Evolutionary conservation across 2,113 vertebrate species (phyloP).

Genomic region (Mesoclemmys tuberculata): DNA sequence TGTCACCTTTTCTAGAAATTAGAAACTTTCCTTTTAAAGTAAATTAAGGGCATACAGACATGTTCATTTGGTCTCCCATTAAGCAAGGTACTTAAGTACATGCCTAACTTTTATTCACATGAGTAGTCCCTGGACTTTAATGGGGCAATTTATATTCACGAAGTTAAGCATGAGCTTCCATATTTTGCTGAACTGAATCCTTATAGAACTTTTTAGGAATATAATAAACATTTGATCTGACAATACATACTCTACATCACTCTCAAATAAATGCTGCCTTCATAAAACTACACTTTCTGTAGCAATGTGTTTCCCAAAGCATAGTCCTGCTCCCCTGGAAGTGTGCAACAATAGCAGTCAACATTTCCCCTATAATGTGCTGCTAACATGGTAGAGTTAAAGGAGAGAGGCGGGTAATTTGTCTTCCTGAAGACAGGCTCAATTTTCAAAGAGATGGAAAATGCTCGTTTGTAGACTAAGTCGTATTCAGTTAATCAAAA

Average conservation of each 20-base stretch:
- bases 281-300: neutral
- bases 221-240: neutral
- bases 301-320: neutral
- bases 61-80: neutral
- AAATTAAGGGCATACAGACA: neutral
- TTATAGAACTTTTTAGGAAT: neutral
- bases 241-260: neutral
- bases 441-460: neutral
- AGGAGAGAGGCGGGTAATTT: neutral
- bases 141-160: accelerated
- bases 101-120: neutral
- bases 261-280: neutral
- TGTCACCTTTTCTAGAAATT: neutral
- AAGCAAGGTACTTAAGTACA: neutral
- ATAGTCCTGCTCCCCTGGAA: neutral
- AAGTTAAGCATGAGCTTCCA: neutral
- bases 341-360: neutral
- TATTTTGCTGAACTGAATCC: neutral
- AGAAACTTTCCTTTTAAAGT: neutral
- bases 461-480: neutral
- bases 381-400: neutral
- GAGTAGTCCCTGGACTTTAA: neutral
- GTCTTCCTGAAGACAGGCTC: neutral
- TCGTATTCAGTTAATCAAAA: neutral
- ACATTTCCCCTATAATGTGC: neutral